phyloP scores from a whole-genome alignment of 2,113 vertebrate species.

The Colossoma macropomum region DNA sequence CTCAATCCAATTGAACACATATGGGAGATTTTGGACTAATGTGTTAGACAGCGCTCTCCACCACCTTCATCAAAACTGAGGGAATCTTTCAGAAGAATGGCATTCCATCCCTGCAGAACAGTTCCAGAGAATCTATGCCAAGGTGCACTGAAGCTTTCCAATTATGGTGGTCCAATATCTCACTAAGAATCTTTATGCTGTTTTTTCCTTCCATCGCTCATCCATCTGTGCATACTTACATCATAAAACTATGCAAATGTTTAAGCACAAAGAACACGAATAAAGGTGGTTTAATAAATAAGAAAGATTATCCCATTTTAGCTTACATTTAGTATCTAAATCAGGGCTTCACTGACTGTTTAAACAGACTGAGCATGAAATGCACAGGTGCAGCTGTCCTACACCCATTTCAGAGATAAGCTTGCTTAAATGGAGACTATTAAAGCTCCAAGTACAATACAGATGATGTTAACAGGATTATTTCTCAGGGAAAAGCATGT shows the following conservation, averaged over 20 bases:
- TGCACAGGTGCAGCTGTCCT: not conserved
- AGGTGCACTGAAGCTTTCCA: no score
- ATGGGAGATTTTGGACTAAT: no score
- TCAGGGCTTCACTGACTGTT: not conserved
- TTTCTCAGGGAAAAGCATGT: not conserved
- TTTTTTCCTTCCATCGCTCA: no score
- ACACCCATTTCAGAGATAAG: not conserved
- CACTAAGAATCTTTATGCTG: no score
- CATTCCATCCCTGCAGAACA: no score
- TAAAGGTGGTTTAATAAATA: not conserved
- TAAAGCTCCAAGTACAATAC: not conserved
- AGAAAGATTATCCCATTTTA: not conserved
- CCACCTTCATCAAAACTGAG: no score
- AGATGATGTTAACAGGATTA: not conserved
- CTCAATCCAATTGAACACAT: no score
- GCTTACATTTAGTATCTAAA: not conserved
- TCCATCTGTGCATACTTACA: not conserved
- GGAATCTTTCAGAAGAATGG: no score
- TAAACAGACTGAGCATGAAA: not conserved
- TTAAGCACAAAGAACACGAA: not conserved
- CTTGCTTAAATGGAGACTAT: not conserved
- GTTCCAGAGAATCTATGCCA: no score
- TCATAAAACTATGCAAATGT: not conserved
- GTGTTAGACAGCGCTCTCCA: no score
- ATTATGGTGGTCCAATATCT: no score